Evolutionary conservation across 1,140 invertebrate species (phyloP).

Genomic region (Adelges cooleyi): DNA sequence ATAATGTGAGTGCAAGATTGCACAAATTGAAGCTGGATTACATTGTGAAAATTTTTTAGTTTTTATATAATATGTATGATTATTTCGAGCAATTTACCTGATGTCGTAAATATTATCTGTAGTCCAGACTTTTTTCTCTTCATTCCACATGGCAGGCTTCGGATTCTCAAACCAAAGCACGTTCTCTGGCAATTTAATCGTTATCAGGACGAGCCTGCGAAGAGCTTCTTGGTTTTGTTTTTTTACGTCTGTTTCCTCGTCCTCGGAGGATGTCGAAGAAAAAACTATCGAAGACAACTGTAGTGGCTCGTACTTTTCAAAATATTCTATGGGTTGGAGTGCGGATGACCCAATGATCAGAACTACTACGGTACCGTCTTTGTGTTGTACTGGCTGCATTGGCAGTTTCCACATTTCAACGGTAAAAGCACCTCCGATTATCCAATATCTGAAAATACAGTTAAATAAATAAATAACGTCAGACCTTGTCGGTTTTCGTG

Average conservation of each 20-base stretch:
- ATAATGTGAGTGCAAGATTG: background rate
- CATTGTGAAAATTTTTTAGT: conserved; percentile 6
- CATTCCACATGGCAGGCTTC: conserved; percentile 63
- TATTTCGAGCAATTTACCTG: conserved; percentile 72
- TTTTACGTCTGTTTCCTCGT: conserved; percentile 31
- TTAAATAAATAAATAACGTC: too few relatives aligned
- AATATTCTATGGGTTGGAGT: conserved; percentile 28
- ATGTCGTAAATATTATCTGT: conserved; percentile 64
- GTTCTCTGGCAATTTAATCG: conserved; percentile 52
- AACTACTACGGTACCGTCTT: conserved; percentile 31
- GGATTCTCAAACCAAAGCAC: conserved; percentile 76
- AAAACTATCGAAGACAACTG: background rate
- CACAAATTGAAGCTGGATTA: background rate
- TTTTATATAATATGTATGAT: conserved; percentile 49
- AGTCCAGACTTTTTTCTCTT: conserved; percentile 49
- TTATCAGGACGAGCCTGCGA: background rate
- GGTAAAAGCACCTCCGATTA: conserved; percentile 52
- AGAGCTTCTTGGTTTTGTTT: conserved; percentile 21
- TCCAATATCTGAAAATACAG: conserved; percentile 38
- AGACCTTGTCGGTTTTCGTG: too few relatives aligned
- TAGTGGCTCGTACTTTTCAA: conserved; percentile 31
- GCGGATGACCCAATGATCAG: conserved; percentile 15
- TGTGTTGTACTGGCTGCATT: conserved; percentile 45
- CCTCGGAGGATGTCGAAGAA: conserved; percentile 10
- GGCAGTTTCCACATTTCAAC: conserved; percentile 53